Evolutionary conservation across 2,797 vertebrate genomes (phyloP).

Genomic region (Mastacembelus armatus): DNA sequence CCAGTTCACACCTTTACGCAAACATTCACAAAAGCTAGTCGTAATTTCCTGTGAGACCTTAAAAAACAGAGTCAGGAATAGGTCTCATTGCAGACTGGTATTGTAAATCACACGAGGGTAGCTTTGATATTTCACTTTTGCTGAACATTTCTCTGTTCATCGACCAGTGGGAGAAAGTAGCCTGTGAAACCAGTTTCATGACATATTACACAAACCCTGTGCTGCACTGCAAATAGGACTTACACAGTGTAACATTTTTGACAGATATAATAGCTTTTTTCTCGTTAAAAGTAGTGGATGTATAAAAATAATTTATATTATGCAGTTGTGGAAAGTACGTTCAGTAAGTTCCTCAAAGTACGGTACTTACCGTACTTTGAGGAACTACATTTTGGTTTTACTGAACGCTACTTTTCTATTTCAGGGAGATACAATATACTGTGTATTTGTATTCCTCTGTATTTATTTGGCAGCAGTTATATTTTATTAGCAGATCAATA

Average conservation of each 20-base stretch:
- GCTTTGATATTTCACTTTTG: conserved; percentile 72
- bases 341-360: no score
- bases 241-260: conserved; percentile 32
- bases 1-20: conserved; percentile 60
- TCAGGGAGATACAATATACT: background rate
- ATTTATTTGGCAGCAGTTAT: conserved; percentile 2
- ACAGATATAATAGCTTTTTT: conserved; percentile 49
- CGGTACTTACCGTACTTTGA: background rate
- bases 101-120: conserved; percentile 65
- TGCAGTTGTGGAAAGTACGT: background rate
- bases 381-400: background rate
- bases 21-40: conserved; percentile 59
- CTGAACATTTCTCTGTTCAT: conserved; percentile 66
- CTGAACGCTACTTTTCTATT: background rate
- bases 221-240: conserved; percentile 35
- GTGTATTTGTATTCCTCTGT: background rate
- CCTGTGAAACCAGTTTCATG: conserved; percentile 61
- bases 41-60: conserved; percentile 76
- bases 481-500: background rate
- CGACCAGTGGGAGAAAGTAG: conserved; percentile 64
- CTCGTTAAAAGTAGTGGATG: conserved; percentile 17
- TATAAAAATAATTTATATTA: conserved; percentile 16
- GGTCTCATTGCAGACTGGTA: conserved; percentile 53
- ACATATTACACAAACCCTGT: conserved; percentile 52
- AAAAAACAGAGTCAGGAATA: conserved; percentile 46